Percentiles rank a stretch among this genome's conserved stretches.
phyloP scores from a whole-genome alignment of 2,113 vertebrate species.

The Chrysochloris asiatica region DNA sequence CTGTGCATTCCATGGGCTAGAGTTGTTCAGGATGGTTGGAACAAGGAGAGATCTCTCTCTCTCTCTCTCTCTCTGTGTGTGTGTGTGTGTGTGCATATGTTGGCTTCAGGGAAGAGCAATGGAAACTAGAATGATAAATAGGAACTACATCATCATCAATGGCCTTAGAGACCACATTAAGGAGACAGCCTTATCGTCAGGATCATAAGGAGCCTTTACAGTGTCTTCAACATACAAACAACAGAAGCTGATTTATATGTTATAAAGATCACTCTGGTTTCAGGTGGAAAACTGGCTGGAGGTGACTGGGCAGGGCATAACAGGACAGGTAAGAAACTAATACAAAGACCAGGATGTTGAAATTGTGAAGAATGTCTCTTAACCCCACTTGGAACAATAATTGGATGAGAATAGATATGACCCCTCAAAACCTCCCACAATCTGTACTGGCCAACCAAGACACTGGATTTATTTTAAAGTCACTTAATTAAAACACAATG shows the following conservation, averaged over 20 bases:
- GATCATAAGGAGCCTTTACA: too few relatives aligned
- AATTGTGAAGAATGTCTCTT: background rate
- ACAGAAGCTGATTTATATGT: background rate
- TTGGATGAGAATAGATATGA: background rate
- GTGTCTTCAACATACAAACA: background rate
- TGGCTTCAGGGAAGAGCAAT: background rate
- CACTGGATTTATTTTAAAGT: constrained; percentile 1
- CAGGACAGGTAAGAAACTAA: background rate
- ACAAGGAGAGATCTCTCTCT: too few relatives aligned
- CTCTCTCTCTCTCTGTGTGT: too few relatives aligned
- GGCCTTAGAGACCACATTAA: background rate
- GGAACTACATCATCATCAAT: background rate
- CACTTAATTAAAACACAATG: background rate
- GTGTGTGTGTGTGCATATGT: background rate
- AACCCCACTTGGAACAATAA: constrained; percentile 1
- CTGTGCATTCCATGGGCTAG: too few relatives aligned
- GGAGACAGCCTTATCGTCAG: background rate
- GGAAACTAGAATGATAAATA: background rate
- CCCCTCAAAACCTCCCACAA: background rate
- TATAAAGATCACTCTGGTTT: background rate
- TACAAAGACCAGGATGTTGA: background rate
- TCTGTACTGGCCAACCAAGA: background rate
- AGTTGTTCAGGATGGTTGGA: background rate
- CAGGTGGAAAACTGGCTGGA: background rate
- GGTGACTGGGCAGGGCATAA: background rate